phyloP scores from a whole-genome alignment of 1,140 invertebrate species.

The Micrasema longulum region DNA sequence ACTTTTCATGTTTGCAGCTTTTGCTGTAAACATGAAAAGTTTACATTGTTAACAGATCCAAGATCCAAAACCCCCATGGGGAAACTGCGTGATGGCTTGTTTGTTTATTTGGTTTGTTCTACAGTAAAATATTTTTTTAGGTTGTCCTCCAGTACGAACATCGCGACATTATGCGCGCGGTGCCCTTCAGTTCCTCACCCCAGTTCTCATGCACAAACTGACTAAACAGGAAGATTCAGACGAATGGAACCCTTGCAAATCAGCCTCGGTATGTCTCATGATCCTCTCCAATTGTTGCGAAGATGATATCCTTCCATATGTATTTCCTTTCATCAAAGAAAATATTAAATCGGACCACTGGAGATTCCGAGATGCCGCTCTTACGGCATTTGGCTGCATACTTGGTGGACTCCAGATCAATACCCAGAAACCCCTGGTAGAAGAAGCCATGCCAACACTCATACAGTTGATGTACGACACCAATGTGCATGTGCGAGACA shows the following conservation, averaged over 20 bases:
- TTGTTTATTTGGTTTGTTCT: too few species aligned
- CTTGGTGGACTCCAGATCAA: slow-evolving; percentile 91
- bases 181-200: slow-evolving; percentile 94
- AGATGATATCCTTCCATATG: slow-evolving; percentile 95
- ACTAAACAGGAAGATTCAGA: slow-evolving; percentile 99
- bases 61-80: too few species aligned
- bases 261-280: slow-evolving; percentile 99
- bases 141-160: slow-evolving; percentile 88
- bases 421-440: slow-evolving; percentile 92
- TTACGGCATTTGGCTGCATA: slow-evolving; percentile 99
- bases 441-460: slow-evolving; percentile 95
- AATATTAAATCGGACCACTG: slow-evolving; percentile 96
- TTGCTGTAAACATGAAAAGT: too few species aligned
- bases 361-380: slow-evolving; percentile 95
- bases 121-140: slow-evolving; percentile 65
- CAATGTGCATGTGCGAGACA: slow-evolving; percentile 95
- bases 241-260: slow-evolving; percentile 99
- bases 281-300: slow-evolving; percentile 96
- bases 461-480: slow-evolving; percentile 94
- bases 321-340: slow-evolving; percentile 96
- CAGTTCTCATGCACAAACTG: slow-evolving; percentile 92
- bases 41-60: too few species aligned
- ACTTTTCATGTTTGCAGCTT: too few species aligned
- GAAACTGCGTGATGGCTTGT: too few species aligned
- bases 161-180: slow-evolving; percentile 96